Conservation (phyloP, 2,888 invertebrate genomes). For the Ferrisia virgata region DNA sequence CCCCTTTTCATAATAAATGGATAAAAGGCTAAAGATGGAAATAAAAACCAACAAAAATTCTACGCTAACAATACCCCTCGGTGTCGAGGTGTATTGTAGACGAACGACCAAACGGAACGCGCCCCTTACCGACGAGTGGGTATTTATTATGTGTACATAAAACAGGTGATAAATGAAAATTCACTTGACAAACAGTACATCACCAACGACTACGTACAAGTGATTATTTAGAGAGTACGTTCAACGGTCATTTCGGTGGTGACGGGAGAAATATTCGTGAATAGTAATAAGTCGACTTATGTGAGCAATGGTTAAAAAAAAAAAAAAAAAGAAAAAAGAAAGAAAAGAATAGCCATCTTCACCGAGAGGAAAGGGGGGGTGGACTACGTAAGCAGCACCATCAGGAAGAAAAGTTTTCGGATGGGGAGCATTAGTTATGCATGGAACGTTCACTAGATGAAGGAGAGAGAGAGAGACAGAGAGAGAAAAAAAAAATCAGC, state of each 20-base stretch:
- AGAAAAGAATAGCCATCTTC: too few species aligned
- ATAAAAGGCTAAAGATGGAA: background rate
- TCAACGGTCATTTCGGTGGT: background rate
- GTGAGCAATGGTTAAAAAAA: conserved; percentile 3
- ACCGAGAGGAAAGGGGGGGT: too few species aligned
- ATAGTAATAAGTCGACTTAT: background rate
- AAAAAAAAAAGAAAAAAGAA: too few species aligned
- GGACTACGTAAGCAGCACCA: too few species aligned
- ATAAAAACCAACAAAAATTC: conserved; percentile 2
- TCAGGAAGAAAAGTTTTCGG: background rate
- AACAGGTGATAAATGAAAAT: conserved; percentile 43
- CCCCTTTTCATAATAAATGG: background rate
- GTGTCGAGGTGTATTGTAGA: background rate
- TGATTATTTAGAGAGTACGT: conserved; percentile 37
- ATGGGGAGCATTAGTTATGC: conserved; percentile 33
- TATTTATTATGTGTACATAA: conserved; percentile 21
- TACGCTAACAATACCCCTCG: background rate
- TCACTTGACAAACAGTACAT: conserved; percentile 41
- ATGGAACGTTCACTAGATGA: background rate
- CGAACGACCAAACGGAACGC: background rate
- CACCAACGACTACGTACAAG: too few species aligned
- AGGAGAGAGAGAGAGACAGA: background rate
- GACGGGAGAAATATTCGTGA: background rate
- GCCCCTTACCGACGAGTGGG: background rate
- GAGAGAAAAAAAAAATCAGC: background rate